A percentile compares a stretch with the other conserved stretches of the same genome.
Evolutionary conservation across 2,888 invertebrate species (phyloP).

Genomic region (Caenorhabditis wallacei): DNA sequence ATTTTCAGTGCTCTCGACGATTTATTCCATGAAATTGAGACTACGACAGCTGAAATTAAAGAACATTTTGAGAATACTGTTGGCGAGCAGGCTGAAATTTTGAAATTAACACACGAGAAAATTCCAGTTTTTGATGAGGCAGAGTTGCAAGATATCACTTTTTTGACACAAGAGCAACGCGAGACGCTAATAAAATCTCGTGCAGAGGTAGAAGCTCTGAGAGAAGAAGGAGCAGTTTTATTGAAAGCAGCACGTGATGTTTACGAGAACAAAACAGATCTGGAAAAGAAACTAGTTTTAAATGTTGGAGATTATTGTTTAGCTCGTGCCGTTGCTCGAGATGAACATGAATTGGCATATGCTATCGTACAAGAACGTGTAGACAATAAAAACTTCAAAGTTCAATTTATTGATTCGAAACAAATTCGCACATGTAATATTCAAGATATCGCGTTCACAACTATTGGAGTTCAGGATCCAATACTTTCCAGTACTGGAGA

Average conservation of each 20-base stretch:
- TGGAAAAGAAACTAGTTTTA: conserved; percentile 4
- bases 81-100: not conserved
- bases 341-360: conserved; percentile 15
- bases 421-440: not conserved
- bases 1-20: conserved; percentile 20
- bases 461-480: conserved; percentile 14
- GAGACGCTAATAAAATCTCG: not conserved
- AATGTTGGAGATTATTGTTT: conserved; percentile 42
- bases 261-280: not conserved
- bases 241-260: not conserved
- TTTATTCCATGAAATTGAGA: conserved; percentile 23
- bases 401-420: conserved; percentile 12
- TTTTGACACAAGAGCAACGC: not conserved
- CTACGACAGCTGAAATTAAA: conserved; percentile 14
- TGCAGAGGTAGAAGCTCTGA: not conserved
- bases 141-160: not conserved
- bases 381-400: not conserved
- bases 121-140: not conserved
- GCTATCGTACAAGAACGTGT: conserved; percentile 17
- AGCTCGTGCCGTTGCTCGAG: conserved; percentile 4
- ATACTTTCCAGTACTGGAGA: not conserved
- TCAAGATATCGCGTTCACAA: conserved; percentile 30
- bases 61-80: not conserved
- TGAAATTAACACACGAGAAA: not conserved
- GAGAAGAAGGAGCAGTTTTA: not conserved